These are phyloP conservation scores for Minunthozetes semirufus DNA, from an alignment of 2,888 invertebrate species.

Conservation along the genomic window DNA sequence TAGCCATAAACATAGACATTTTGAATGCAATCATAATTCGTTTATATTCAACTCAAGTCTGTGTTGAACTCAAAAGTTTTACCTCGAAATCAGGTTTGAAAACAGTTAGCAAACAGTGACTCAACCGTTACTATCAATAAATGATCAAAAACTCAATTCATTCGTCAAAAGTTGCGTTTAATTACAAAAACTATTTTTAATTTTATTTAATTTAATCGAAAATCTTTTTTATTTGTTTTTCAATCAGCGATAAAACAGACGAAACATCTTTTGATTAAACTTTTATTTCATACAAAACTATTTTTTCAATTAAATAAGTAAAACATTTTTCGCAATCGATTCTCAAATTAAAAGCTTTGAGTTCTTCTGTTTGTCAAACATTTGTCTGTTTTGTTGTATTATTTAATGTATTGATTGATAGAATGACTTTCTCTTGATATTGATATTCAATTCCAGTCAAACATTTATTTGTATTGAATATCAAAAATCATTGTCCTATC, in stretches of 20 bases:
- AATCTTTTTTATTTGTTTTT: no score
- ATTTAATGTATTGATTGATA: background rate
- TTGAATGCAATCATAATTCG: background rate
- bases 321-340: no score
- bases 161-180: background rate
- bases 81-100: background rate
- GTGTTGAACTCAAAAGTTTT: background rate
- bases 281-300: no score
- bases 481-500: slow-evolving; percentile 4
- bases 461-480: background rate
- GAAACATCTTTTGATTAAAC: no score
- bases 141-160: slow-evolving; percentile 2
- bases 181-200: background rate
- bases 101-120: background rate
- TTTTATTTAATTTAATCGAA: background rate
- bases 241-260: no score
- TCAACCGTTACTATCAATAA: slow-evolving; percentile 25
- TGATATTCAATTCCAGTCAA: background rate
- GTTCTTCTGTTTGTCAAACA: no score
- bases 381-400: background rate
- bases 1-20: no score
- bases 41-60: background rate
- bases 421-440: slow-evolving; percentile 19
- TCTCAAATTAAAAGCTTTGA: no score
- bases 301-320: no score